These are phyloP conservation scores for Graphium colonna DNA, from an alignment of 2,888 invertebrate species.

Conservation along the genomic window DNA sequence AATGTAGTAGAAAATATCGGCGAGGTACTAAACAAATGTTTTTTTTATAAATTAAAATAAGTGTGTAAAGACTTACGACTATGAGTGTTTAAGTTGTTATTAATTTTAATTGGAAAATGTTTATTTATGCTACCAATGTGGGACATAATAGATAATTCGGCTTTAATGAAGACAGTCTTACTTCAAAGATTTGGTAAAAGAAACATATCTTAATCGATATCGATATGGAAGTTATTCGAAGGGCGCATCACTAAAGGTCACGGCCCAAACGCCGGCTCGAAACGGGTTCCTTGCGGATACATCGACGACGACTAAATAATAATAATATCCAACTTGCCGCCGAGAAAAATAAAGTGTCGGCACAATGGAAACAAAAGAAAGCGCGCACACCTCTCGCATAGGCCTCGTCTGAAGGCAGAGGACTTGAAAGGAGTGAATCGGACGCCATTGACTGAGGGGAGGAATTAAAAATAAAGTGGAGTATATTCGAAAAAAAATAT, in stretches of 20 bases:
- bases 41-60: no score
- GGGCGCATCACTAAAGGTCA: slow-evolving; percentile 64
- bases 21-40: no score
- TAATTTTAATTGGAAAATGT: no score
- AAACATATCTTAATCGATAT: slow-evolving; percentile 33
- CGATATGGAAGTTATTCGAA: slow-evolving; percentile 31
- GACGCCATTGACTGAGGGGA: slow-evolving; percentile 34
- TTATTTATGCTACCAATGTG: no score
- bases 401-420: slow-evolving; percentile 33
- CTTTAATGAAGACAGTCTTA: not conserved
- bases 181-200: not conserved
- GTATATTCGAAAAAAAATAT: slow-evolving; percentile 19
- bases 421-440: slow-evolving; percentile 32
- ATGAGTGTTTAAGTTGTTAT: no score
- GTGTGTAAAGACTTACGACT: no score
- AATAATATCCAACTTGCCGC: slow-evolving; percentile 54
- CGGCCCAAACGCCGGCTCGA: slow-evolving; percentile 64
- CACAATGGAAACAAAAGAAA: slow-evolving; percentile 46
- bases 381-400: slow-evolving; percentile 40
- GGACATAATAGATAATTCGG: no score
- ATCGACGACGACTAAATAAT: slow-evolving; percentile 57
- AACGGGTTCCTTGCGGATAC: slow-evolving; percentile 65
- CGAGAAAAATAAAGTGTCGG: slow-evolving; percentile 49
- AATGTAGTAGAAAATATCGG: no score
- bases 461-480: slow-evolving; percentile 34